phyloP scores from a whole-genome alignment of 2,797 vertebrate genomes.

The Cyclura pinguis region DNA sequence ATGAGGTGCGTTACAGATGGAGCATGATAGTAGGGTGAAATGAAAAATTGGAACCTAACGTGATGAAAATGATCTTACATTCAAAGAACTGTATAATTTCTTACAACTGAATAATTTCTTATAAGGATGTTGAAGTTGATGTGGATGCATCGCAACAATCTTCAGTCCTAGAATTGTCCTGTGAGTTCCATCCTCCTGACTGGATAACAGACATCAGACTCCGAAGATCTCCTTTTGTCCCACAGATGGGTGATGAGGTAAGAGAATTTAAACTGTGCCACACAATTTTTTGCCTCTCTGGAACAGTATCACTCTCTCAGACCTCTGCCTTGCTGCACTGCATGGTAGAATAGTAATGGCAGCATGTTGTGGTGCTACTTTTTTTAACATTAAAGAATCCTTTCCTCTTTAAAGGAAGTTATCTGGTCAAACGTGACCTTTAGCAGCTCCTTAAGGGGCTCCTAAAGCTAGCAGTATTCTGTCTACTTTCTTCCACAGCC shows the following conservation, averaged over 20 bases:
- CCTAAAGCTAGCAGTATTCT: neutral
- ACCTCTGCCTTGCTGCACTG: neutral
- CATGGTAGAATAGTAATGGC: neutral
- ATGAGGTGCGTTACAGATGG: neutral
- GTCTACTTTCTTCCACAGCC: neutral
- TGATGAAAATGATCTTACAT: neutral
- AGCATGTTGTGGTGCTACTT: neutral
- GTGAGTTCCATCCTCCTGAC: slow-evolving; percentile 90
- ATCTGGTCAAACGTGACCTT: neutral
- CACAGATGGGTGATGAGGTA: slow-evolving; percentile 99
- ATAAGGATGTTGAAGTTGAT: slow-evolving; percentile 76
- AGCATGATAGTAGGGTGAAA: neutral
- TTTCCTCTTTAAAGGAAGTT: neutral
- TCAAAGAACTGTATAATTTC: neutral
- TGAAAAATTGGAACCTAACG: neutral
- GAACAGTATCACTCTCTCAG: neutral
- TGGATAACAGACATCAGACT: slow-evolving; percentile 98
- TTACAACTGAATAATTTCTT: neutral
- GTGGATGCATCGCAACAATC: slow-evolving; percentile 81
- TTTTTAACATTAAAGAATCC: neutral
- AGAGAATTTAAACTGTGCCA: slow-evolving; percentile 31
- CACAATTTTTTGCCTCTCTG: neutral
- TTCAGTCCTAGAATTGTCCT: slow-evolving; percentile 84
- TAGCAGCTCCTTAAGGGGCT: neutral
- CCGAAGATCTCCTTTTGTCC: slow-evolving; percentile 95